Evolutionary conservation across 2,888 invertebrate genomes (phyloP), one percentile per base, ranked within the genome.

Genomic region (Ophion slaviceki): DNA sequence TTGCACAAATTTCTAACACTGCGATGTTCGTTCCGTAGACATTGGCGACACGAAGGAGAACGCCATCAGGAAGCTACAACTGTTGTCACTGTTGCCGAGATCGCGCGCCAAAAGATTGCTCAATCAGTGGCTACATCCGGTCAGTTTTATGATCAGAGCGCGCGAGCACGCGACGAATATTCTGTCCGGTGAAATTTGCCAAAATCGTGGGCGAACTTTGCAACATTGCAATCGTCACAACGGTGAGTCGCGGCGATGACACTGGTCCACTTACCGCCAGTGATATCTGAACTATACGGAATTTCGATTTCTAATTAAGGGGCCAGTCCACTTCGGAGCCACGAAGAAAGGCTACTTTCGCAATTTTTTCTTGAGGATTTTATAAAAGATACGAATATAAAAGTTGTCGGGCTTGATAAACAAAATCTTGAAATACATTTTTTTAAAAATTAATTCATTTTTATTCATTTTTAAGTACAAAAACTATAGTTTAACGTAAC

Each of bases 141-240:
- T 96, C 64, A 97, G 97, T 91, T 95, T 97, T 20, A 95, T 96
- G 95, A 95, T 97, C 89, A 95, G 97, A 83, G 98, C 97, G 0
- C 94, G 97, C 10, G 97, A 98, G 93, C 98, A 98, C 93, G 97
- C 98, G 17, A 95, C 96, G 67, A 96, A 97, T 91, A 96, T 98
- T 92, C 94, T 98, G 57, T 97, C 97, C 59, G 98, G 97, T 57
- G 96, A 96, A 85, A 82, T 93, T 4, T 91, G 91, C 67, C 93
- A 92, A 45, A 93, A 89, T 86, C 93, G 94, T 6, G 92, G 90
- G 17, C 91, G 92, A 82, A 92, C 91, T 3, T 88, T 90, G 14
- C 93, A 93, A 76, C 92, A 93, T 74, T 92, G 91, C 62, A 93
- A 92, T 87, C 91, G 92, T 71, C 92, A 93, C 72, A 93, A 92